These are phyloP conservation scores for Nomada ferruginata DNA, from an alignment of 2,888 invertebrate genomes.

Conservation along the genomic window DNA sequence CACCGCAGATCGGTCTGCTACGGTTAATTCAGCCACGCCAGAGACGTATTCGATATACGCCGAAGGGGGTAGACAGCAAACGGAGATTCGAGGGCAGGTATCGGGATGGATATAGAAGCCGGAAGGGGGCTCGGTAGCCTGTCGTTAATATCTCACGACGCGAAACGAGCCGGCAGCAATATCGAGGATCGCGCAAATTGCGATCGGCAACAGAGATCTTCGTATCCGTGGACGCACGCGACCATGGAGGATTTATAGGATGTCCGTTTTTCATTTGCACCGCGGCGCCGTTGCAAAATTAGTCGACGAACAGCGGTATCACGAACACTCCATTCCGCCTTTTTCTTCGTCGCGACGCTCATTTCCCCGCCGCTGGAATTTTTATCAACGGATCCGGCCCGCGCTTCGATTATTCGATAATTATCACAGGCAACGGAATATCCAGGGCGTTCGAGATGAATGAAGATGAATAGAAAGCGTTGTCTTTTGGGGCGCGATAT, in stretches of 20 bases:
- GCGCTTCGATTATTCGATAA: not conserved
- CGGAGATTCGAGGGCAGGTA: constrained; percentile 25
- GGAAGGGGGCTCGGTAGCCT: constrained; percentile 30
- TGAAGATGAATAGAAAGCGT: not conserved
- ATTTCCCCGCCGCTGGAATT: not conserved
- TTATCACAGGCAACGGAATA: not conserved
- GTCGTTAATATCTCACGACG: constrained; percentile 71
- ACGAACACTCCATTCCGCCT: constrained; percentile 25
- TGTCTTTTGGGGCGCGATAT: not conserved
- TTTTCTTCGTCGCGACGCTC: not conserved
- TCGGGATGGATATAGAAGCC: constrained; percentile 8
- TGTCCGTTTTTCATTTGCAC: constrained; percentile 58
- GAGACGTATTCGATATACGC: constrained; percentile 40
- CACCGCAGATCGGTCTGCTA: constrained; percentile 53
- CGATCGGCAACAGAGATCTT: constrained; percentile 70
- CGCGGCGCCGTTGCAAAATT: constrained; percentile 42
- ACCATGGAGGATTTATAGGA: constrained; percentile 46
- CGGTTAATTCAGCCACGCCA: constrained; percentile 60
- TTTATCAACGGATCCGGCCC: not conserved
- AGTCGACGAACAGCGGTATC: constrained; percentile 46
- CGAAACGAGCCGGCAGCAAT: constrained; percentile 66
- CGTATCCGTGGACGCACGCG: constrained; percentile 34
- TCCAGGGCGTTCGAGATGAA: too few species aligned
- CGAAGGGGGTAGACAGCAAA: constrained; percentile 32
- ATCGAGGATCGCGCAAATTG: constrained; percentile 72